Evolutionary conservation across 2,113 vertebrate genomes (phyloP), one percentile per base, ranked within the genome.

Genomic region (Bettongia penicillata): DNA sequence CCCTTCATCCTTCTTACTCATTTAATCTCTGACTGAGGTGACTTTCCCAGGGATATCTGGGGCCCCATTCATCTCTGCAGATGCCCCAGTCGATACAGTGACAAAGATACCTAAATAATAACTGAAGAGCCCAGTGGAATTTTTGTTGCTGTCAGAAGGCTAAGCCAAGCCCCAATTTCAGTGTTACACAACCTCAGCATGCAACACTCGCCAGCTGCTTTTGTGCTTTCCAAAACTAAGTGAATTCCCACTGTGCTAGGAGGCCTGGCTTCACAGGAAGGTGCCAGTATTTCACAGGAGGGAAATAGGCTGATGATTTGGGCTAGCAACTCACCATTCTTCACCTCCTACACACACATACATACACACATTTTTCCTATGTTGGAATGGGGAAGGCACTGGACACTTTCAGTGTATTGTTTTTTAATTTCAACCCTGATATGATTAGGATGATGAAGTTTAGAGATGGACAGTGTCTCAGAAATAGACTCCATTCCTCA

Each of bases 401-500:
- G 5, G 52, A 61, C 37, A 23, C 89, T n/a, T 90, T 47, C 19
- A 49, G 49, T n/a, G 48, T 31, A 55, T 52, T n/a, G 6, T 28
- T 55, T 94, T 84, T 77, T 94, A 4, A 57, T 53, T 52, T 26
- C 26, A 95, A 0, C 0, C 89, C 37, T 90, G 51, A 90, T n/a
- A 84, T 6, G 26, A 90, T 0, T 2, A 7, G 91, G 77, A 94
- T 14, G 50, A 11, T 10, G 53, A 89, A 5, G 52, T 77, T 43
- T 23, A 16, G 22, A 89, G 11, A 68, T 0, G 51, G 77, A 51
- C 0, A 49, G 1, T 1, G 50, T 90, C 37, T 28, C 1, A 11
- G 49, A 8, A 91, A 11, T 55, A 2, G 90, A 43, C 91, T 93
- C 10, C 52, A 14, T 92, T 97, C 91, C 51, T 93, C 92, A 98